A percentile compares a stretch with the other conserved stretches of the same genome.
These are phyloP conservation scores for Therioaphis trifolii DNA, from an alignment of 2,888 invertebrate species.

Conservation along the genomic window DNA sequence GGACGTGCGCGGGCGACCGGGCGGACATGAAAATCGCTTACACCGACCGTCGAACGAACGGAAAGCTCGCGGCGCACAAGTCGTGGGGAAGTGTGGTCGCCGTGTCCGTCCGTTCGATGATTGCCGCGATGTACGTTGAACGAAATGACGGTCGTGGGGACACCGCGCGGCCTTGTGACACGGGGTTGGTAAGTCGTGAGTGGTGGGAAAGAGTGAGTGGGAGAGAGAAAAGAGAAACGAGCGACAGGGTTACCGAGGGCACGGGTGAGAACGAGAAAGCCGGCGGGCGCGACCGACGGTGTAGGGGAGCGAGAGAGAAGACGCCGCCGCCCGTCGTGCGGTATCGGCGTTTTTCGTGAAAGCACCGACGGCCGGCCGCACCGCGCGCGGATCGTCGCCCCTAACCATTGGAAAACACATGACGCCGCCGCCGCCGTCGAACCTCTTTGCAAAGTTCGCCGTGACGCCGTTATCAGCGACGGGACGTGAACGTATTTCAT, in stretches of 20 bases:
- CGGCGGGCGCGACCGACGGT: neutral
- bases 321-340: conserved; percentile 30
- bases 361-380: no score
- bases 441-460: conserved; percentile 11
- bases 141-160: no score
- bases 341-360: conserved; percentile 56
- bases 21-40: conserved; percentile 42
- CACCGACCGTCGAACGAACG: neutral
- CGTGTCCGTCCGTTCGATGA: no score
- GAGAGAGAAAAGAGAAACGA: neutral
- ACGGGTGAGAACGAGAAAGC: neutral
- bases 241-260: no score
- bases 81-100: no score
- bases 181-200: no score
- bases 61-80: neutral
- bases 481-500: neutral
- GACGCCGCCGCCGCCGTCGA: neutral
- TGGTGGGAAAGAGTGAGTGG: neutral
- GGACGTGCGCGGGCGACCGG: neutral
- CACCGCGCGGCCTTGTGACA: no score
- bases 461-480: neutral
- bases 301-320: neutral
- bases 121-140: no score
- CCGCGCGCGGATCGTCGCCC: conserved; percentile 11
- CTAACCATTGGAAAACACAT: neutral